phyloP scores from a whole-genome alignment of 2,888 invertebrate genomes.

The Minunthozetes semirufus region DNA sequence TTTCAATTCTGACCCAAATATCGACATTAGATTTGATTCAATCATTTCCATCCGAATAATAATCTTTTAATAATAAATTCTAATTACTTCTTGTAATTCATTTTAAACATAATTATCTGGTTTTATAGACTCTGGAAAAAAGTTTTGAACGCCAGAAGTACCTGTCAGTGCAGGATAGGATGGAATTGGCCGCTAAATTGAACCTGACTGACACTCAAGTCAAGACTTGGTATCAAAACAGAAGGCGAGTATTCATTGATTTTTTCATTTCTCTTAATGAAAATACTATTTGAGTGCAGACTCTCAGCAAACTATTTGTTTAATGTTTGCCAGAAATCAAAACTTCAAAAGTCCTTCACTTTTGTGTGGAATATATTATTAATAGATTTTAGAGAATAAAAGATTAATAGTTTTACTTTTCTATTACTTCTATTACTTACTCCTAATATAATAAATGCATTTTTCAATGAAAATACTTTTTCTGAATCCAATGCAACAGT shows the following conservation, averaged over 20 bases:
- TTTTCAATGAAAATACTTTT: background rate
- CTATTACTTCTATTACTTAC: background rate
- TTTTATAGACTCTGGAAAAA: slow-evolving; percentile 70
- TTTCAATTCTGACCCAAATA: slow-evolving; percentile 2
- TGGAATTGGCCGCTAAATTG: slow-evolving; percentile 86
- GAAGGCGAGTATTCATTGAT: slow-evolving; percentile 62
- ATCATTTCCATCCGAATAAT: background rate
- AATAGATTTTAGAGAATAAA: background rate
- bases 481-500: background rate
- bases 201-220: slow-evolving; percentile 98
- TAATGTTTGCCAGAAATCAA: background rate
- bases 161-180: slow-evolving; percentile 89
- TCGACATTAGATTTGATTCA: slow-evolving; percentile 8
- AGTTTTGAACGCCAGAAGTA: slow-evolving; percentile 96
- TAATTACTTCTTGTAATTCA: slow-evolving; percentile 4
- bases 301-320: background rate
- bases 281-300: too few relatives aligned
- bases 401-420: background rate
- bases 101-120: background rate
- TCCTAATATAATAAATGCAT: background rate
- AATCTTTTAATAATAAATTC: background rate
- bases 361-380: background rate
- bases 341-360: background rate
- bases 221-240: slow-evolving; percentile 99
- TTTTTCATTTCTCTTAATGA: slow-evolving; percentile 1